phyloP scores from a whole-genome alignment of 2,888 invertebrate genomes.

The Dione vanillae region DNA sequence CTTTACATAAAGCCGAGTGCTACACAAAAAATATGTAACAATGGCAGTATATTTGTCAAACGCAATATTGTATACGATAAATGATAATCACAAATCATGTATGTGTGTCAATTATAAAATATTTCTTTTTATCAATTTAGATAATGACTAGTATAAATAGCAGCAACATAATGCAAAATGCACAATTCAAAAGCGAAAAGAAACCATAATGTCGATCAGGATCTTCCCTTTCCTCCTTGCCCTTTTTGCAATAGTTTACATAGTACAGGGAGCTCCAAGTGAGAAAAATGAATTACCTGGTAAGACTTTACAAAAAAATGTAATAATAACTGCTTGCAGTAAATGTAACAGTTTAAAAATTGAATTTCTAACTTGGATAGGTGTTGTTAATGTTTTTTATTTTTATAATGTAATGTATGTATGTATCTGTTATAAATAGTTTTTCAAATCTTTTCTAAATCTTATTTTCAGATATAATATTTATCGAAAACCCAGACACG shows the following conservation, averaged over 20 bases:
- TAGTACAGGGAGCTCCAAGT: constrained; percentile 8
- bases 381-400: too few relatives aligned
- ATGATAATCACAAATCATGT: too few relatives aligned
- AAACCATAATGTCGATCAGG: constrained; percentile 1
- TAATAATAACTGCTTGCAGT: too few relatives aligned
- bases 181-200: background rate
- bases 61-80: too few relatives aligned
- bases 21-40: too few relatives aligned
- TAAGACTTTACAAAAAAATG: background rate
- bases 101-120: background rate
- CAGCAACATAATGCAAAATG: background rate
- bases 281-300: constrained; percentile 17
- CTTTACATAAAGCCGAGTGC: too few relatives aligned
- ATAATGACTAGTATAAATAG: constrained; percentile 6
- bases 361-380: too few relatives aligned
- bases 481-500: constrained; percentile 4
- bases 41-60: too few relatives aligned
- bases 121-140: background rate
- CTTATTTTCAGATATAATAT: constrained; percentile 14
- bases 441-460: background rate
- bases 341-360: too few relatives aligned
- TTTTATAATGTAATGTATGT: too few relatives aligned
- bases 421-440: background rate
- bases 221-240: background rate
- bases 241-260: background rate